Conservation (phyloP, 1,140 invertebrate genomes). For the Panagrolaimus sp. region DNA sequence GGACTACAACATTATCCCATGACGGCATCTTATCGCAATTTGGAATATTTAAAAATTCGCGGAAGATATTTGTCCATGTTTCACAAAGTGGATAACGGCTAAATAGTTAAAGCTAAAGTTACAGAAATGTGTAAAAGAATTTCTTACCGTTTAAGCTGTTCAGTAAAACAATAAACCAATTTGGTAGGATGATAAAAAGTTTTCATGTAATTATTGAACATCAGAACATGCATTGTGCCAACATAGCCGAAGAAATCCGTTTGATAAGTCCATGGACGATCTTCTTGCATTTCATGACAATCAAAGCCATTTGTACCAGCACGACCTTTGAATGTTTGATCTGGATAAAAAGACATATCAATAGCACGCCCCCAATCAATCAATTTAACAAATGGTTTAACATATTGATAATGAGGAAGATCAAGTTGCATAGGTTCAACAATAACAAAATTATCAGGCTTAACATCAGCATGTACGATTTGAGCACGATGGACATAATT, state of each 20-base stretch:
- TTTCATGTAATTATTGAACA: slow-evolving; percentile 34
- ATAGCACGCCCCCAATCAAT: slow-evolving; percentile 44
- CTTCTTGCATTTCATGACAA: slow-evolving; percentile 39
- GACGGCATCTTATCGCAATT: slow-evolving; percentile 31
- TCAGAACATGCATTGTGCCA: slow-evolving; percentile 38
- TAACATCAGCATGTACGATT: slow-evolving; percentile 45
- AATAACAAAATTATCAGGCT: slow-evolving; percentile 41
- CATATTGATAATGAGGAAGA: background rate
- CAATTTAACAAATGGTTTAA: slow-evolving; percentile 34
- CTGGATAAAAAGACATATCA: slow-evolving; percentile 37
- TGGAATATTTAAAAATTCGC: slow-evolving; percentile 44
- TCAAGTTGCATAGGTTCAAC: background rate
- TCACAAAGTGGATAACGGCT: slow-evolving; percentile 29
- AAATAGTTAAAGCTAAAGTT: slow-evolving; percentile 3
- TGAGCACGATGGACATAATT: slow-evolving; percentile 32
- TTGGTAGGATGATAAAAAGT: slow-evolving; percentile 13
- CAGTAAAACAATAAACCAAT: background rate
- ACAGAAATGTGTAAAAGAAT: too few relatives aligned
- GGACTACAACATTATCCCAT: slow-evolving; percentile 20
- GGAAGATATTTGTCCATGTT: slow-evolving; percentile 36
- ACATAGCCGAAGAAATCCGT: slow-evolving; percentile 42
- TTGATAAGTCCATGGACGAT: slow-evolving; percentile 44
- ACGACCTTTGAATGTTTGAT: slow-evolving; percentile 31
- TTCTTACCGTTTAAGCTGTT: background rate
- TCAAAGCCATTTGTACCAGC: slow-evolving; percentile 44